phyloP scores from a whole-genome alignment of 2,888 invertebrate species.

The Tinea semifulvella region DNA sequence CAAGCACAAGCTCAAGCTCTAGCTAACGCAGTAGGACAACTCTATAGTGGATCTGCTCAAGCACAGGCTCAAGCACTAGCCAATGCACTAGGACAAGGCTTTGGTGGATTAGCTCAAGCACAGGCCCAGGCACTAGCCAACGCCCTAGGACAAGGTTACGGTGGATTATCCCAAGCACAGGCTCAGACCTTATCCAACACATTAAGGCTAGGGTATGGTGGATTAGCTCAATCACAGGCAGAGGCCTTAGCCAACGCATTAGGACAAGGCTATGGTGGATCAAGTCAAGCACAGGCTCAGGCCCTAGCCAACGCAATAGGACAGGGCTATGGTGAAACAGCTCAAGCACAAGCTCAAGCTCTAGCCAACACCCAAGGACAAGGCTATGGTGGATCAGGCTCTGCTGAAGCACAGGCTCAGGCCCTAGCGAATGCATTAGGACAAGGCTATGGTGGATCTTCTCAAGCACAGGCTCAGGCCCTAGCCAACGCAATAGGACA shows the following conservation, averaged over 20 bases:
- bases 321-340: background rate
- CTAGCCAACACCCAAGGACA: background rate
- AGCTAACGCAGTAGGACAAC: background rate
- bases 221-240: background rate
- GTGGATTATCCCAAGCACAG: background rate
- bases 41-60: background rate
- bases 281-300: background rate
- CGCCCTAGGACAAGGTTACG: background rate
- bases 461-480: slow-evolving; percentile 5
- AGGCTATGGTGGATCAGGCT: slow-evolving; percentile 6
- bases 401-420: background rate
- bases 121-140: background rate
- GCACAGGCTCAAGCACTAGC: slow-evolving; percentile 5
- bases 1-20: background rate
- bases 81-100: background rate
- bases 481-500: slow-evolving; percentile 1
- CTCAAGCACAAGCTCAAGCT: background rate
- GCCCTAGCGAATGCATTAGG: background rate
- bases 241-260: background rate
- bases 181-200: background rate
- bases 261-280: background rate
- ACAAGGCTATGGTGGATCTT: too few species aligned
- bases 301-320: background rate
- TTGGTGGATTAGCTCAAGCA: background rate
- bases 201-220: background rate